Percentiles rank a stretch among this genome's conserved stretches.
Evolutionary conservation across 2,113 vertebrate genomes (phyloP).

Genomic region (Rhinogobius similis): DNA sequence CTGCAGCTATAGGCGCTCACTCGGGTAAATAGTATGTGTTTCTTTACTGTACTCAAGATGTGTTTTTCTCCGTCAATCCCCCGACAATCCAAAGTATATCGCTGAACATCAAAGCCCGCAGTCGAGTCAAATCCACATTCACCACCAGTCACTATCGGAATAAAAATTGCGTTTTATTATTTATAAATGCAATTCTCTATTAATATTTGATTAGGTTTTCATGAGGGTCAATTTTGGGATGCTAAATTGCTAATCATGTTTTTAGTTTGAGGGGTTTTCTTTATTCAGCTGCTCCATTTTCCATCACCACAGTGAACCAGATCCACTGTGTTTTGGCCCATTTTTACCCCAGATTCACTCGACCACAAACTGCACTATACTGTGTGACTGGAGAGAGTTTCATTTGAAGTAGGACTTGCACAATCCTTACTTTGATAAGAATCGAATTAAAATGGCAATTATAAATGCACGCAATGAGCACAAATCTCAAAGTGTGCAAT

Average conservation of each 20-base stretch:
- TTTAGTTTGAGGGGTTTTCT: background rate
- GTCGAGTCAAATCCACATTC: background rate
- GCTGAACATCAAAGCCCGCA: background rate
- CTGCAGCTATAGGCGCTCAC: slow-evolving; percentile 25
- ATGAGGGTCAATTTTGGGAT: background rate
- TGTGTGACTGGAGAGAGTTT: too few species aligned
- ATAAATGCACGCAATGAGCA: too few species aligned
- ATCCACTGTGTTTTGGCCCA: too few species aligned
- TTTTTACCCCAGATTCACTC: too few species aligned
- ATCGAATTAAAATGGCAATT: too few species aligned
- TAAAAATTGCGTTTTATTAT: background rate
- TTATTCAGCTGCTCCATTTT: too few species aligned
- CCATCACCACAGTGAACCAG: too few species aligned
- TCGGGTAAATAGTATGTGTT: slow-evolving; percentile 51
- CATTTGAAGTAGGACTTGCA: too few species aligned
- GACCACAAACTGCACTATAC: too few species aligned
- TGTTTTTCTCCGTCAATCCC: slow-evolving; percentile 23
- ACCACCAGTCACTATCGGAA: background rate
- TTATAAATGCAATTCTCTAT: slow-evolving; percentile 28
- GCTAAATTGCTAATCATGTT: background rate
- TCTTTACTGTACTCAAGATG: slow-evolving; percentile 50
- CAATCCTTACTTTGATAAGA: too few species aligned
- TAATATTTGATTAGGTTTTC: slow-evolving; percentile 5
- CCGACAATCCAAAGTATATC: slow-evolving; percentile 13
- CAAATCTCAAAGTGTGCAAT: too few species aligned